Conservation (phyloP, 1,140 invertebrate genomes). For the Oncopeltus fasciatus region DNA sequence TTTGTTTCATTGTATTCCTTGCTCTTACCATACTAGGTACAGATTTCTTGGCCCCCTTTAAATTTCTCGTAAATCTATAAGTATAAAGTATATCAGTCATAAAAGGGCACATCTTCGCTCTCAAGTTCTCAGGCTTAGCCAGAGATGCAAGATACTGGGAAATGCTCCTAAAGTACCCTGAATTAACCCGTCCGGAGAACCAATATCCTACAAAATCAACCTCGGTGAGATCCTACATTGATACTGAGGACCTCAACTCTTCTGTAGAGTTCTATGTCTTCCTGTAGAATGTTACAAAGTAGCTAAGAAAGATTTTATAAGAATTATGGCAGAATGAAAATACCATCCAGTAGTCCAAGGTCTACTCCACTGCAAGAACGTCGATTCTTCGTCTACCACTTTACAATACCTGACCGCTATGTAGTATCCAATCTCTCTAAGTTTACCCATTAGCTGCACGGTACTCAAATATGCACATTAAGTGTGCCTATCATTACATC, state of each 20-base stretch:
- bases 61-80: background rate
- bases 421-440: background rate
- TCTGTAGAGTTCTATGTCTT: background rate
- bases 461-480: background rate
- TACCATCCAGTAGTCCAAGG: background rate
- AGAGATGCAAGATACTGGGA: background rate
- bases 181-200: too few relatives aligned
- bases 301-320: background rate
- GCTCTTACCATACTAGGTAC: background rate
- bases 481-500: background rate
- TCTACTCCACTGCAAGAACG: background rate
- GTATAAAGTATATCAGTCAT: background rate
- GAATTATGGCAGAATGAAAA: background rate
- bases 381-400: background rate
- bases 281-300: background rate
- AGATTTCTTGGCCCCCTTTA: background rate
- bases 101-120: background rate
- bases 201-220: too few relatives aligned
- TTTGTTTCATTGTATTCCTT: too few relatives aligned
- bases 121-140: background rate
- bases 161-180: background rate
- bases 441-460: background rate
- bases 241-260: background rate
- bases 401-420: background rate
- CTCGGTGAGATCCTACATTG: background rate